Percentiles rank a stretch among this genome's conserved stretches.
Conservation (phyloP, 2,888 invertebrate species). For the Amblyteles armatorius region DNA sequence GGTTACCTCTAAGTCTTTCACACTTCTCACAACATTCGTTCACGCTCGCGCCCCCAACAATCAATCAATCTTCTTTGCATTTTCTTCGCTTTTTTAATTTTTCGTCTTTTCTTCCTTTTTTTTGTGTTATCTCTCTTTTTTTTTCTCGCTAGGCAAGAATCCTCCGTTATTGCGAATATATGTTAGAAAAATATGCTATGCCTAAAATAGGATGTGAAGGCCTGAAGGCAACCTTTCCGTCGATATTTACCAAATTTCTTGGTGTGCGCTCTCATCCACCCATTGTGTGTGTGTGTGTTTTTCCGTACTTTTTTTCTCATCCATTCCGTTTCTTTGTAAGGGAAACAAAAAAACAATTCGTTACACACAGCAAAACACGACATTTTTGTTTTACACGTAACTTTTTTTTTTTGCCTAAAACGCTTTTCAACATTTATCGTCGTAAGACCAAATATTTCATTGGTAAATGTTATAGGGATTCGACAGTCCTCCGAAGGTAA, state of each 20-base stretch:
- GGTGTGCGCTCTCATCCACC: constrained; percentile 71
- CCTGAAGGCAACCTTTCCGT: constrained; percentile 83
- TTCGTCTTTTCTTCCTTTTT: constrained; percentile 68
- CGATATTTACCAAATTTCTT: constrained; percentile 75
- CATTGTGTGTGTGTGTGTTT: constrained; percentile 36
- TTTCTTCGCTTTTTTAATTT: constrained; percentile 62
- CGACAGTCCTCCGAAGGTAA: not conserved
- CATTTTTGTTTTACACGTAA: not conserved
- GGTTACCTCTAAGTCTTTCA: constrained; percentile 64
- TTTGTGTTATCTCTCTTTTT: constrained; percentile 67
- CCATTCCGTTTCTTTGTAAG: constrained; percentile 9
- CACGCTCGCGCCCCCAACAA: constrained; percentile 59
- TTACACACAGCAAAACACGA: not conserved
- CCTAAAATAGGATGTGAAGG: constrained; percentile 84
- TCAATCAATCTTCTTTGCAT: constrained; percentile 57
- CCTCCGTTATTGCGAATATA: constrained; percentile 82
- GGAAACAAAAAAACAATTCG: not conserved
- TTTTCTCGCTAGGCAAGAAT: constrained; percentile 80
- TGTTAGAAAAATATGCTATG: constrained; percentile 85
- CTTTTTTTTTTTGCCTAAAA: constrained; percentile 4
- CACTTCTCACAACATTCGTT: constrained; percentile 57
- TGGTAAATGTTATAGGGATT: not conserved
- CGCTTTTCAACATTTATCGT: not conserved
- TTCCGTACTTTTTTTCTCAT: constrained; percentile 13
- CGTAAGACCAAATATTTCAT: not conserved